Base-by-base conservation (phyloP, 1,140 invertebrate species). In the Frieseomelitta varia region DNA sequence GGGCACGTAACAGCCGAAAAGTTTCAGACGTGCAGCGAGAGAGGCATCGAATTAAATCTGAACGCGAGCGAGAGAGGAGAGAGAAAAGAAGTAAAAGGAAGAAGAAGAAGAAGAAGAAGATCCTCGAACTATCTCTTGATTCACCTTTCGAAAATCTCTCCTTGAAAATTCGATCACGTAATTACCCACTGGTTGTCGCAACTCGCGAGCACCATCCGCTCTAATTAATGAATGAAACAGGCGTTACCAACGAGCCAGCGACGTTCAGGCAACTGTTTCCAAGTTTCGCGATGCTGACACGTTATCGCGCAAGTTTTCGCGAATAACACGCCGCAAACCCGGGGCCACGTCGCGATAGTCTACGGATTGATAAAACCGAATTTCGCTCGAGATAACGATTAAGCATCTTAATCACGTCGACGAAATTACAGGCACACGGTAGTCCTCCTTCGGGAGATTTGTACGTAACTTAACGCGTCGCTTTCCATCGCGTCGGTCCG, bases 191-290 rank as follows among this genome's bases (percentile, higher is more conserved):
- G 39, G 39, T 61, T 12, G 34, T 69, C 67, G 27, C 11, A 24
- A 34, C 21, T 24, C 12, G 30, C 47, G n/a, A 47, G 47, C 11
- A 30, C 47, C 71, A 53, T 27, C 21, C 21, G 24, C 68, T 11
- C n/a, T 73, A n/a, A 73, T 74, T 74, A 74, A 74, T 55, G n/a
- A 74, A 55, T 30, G n/a, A 51, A 74, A 53, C 47, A 47, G 17
- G 47, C n/a, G 47, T 73, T 55, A 55, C 27, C 72, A 6, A 21
- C 15, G 17, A n/a, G 4, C 10, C 21, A 27, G 2, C 19, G 30
- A 67, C 19, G 17, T 24, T n/a, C n/a, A n/a, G 15, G 72, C 47
- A 19, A 21, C 15, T 74, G 17, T 8, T 21, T 30, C 51, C 11
- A 30, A 74, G 72, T 74, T 74, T 30, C 72, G n/a, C 8, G 51